Conservation (phyloP, 2,888 invertebrate species). For the Luperina testacea region DNA sequence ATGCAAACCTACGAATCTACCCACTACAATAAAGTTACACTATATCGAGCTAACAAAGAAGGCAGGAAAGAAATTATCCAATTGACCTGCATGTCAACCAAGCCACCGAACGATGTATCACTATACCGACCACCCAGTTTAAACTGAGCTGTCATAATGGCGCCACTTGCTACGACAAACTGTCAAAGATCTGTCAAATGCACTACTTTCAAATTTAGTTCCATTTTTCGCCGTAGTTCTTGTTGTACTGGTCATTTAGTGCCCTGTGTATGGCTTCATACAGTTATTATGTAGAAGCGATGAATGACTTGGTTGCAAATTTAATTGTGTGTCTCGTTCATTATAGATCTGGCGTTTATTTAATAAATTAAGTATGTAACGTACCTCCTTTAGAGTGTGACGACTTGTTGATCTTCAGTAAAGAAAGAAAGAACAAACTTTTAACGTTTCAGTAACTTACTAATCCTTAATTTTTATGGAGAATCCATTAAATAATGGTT, state of each 20-base stretch:
- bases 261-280: slow-evolving; percentile 52
- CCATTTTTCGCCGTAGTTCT: not conserved
- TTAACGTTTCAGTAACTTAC: not conserved
- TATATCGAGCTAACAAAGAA: not conserved
- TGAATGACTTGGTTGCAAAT: slow-evolving; percentile 43
- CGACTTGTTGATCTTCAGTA: not conserved
- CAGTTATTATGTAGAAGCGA: slow-evolving; percentile 42
- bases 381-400: not conserved
- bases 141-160: not conserved
- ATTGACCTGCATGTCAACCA: slow-evolving; percentile 59
- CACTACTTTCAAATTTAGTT: slow-evolving; percentile 1
- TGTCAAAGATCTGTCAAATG: not conserved
- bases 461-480: not conserved
- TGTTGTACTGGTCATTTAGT: not conserved
- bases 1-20: slow-evolving; percentile 1
- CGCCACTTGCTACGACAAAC: not conserved
- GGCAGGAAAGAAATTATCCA: slow-evolving; percentile 65
- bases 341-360: not conserved
- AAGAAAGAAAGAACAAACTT: not conserved
- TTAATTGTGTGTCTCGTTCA: slow-evolving; percentile 14
- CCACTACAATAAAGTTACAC: slow-evolving; percentile 14
- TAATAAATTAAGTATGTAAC: not conserved
- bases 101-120: slow-evolving; percentile 20
- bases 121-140: slow-evolving; percentile 4
- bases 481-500: not conserved